Base-by-base conservation (phyloP, 2,888 invertebrate genomes). In the Drosophila incognita region DNA sequence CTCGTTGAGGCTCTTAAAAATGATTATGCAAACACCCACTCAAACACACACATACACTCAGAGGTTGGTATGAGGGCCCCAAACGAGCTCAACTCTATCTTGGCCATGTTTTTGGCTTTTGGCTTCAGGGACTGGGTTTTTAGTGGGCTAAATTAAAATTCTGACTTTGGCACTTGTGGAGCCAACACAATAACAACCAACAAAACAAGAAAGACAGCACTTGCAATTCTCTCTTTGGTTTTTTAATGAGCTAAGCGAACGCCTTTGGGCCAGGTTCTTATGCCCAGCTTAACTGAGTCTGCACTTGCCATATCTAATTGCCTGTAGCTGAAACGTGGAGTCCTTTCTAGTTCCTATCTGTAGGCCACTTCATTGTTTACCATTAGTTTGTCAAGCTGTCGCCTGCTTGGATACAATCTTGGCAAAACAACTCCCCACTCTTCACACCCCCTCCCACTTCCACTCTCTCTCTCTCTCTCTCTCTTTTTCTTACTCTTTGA, bases 331-430 rank as follows among this genome's bases (percentile, higher is more conserved):
- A 51, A 54, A 29, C 8, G 7, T 8, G n/a, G 24, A 33, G 49
- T 49, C 33, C 46, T 35, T 46, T 46, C 46, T 42, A 65, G 33
- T 49, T 56, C 42, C 53, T 60, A 61, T 61, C 56, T 60, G 31
- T 51, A 33, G 38, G 52, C 51, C 42, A 63, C 63, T 70, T 76
- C 63, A 79, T 79, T 76, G 69, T 75, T 77, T 86, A 81, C 82
- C 81, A 87, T 83, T 86, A 89, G 84, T 85, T 89, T 86, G 71
- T 77, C 83, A 85, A 81, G 90, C 90, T 85, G 84, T 87, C 81
- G 83, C 74, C 80, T 69, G 61, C 51, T 52, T 60, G 51, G 56
- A 48, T 51, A 61, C 57, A 51, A 65, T 65, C 63, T 58, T 61
- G 33, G 46, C 51, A 29, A 57, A 49, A 57, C 59, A 68, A 40